These are phyloP conservation scores for Stenchaetothrips biformis DNA, from an alignment of 2,888 invertebrate genomes.

Conservation along the genomic window DNA sequence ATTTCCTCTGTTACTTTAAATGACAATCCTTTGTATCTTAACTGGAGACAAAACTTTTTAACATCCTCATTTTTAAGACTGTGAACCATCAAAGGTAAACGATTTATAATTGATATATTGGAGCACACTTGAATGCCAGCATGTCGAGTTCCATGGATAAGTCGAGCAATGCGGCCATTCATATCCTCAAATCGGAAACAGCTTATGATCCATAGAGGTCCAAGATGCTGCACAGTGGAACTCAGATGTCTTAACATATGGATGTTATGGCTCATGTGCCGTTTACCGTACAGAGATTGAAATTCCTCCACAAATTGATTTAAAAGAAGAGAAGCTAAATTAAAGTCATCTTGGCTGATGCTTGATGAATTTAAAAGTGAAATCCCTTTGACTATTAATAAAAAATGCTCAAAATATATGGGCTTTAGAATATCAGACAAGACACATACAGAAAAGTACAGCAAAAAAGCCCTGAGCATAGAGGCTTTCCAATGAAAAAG, in stretches of 20 bases:
- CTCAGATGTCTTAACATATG: neutral
- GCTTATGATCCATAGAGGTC: neutral
- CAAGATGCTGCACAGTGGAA: neutral
- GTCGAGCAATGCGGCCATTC: neutral
- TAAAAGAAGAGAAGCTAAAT: neutral
- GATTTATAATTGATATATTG: neutral
- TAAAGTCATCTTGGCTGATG: neutral
- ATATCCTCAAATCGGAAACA: neutral
- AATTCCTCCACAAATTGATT: neutral
- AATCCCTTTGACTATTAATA: neutral
- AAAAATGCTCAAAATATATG: neutral
- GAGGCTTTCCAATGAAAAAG: neutral
- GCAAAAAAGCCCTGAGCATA: conserved; percentile 5
- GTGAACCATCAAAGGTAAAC: conserved; percentile 11
- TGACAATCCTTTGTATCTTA: neutral
- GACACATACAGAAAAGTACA: neutral
- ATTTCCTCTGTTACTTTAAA: neutral
- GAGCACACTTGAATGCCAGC: conserved; percentile 12
- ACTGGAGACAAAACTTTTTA: neutral
- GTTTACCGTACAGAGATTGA: neutral
- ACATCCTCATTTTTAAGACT: neutral
- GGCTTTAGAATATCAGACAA: neutral
- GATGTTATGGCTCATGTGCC: neutral
- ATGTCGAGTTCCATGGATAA: conserved; percentile 1
- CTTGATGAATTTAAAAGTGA: neutral